Evolutionary conservation across 2,113 vertebrate species (phyloP), one percentile per base, ranked within the genome.

Genomic region (Acinonyx jubatus): DNA sequence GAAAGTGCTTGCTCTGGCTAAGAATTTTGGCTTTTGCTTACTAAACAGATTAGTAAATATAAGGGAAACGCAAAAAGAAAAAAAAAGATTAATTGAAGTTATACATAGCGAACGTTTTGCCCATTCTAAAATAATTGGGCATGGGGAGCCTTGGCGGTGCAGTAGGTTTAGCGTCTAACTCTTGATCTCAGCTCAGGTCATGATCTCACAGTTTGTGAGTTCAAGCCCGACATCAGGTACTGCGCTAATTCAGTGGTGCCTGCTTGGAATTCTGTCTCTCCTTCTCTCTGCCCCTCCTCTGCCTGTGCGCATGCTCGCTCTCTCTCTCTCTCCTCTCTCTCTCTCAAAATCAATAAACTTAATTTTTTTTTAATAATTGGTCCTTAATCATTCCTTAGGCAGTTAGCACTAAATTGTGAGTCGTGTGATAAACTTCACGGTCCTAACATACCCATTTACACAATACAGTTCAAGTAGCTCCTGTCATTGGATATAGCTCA

Each of bases 1-100:
- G 27, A 66, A 96, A 95, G 33, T 90, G 18, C 3, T 57, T 90
- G 9, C 23, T 78, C 31, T 88, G 23, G 29, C 61, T 90, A 95
- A 90, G 12, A 92, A 79, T 73, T 89, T 89, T 83, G 31, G 11
- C 12, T 78, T 93, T 78, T 66, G 36, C 48, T 96, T 86, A 63
- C 18, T 89, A 86, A 96, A 71, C 38, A 86, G 18, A 89, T 93
- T 94, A 84, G 11, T 84, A 89, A 95, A 92, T 12, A 89, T 57
- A 92, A 94, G 92, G 14, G 27, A 85, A 93, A 87, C 27, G 18
- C 57, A 83, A 79, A 89, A 61, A 41, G 36, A 52, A 25, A n/a
- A 36, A 69, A 41, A 69, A 87, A 55, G 9, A 38, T 29, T 78
- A 15, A 78, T 38, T 87, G 57, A 88, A 19, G 16, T 29, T 76